A percentile compares a stretch with the other conserved stretches of the same genome.
Evolutionary conservation across 2,797 vertebrate genomes (phyloP).

Genomic region (Argentina silus): DNA sequence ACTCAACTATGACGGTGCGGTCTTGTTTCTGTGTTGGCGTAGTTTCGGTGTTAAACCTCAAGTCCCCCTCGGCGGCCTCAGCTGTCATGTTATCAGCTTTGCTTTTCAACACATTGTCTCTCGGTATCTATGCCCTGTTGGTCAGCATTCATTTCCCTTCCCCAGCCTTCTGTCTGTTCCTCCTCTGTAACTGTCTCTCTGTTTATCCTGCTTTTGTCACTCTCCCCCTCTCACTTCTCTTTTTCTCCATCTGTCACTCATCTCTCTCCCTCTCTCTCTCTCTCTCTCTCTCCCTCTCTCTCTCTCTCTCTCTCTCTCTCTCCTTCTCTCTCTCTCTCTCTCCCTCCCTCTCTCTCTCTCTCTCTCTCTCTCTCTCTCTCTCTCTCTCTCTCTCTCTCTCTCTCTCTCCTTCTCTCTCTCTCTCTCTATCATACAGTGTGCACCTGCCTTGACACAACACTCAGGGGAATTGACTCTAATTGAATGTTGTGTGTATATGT

Average conservation of each 20-base stretch:
- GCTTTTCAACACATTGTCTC: background rate
- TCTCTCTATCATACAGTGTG: constrained; percentile 60
- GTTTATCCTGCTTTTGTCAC: too few relatives aligned
- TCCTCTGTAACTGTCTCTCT: constrained; percentile 36
- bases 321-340: constrained; percentile 18
- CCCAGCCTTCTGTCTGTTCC: background rate
- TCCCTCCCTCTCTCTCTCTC: constrained; percentile 46
- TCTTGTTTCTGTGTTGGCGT: too few relatives aligned
- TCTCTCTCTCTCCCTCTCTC: constrained; percentile 26
- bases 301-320: constrained; percentile 8
- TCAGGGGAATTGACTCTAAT: constrained; percentile 67
- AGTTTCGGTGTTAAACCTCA: too few relatives aligned
- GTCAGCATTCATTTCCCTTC: background rate
- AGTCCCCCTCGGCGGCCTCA: too few relatives aligned
- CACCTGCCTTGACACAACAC: constrained; percentile 72
- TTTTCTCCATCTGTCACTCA: too few relatives aligned
- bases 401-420: too few relatives aligned
- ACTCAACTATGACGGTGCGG: too few relatives aligned
- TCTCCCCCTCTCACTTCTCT: too few relatives aligned
- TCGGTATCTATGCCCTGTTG: background rate
- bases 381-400: too few relatives aligned
- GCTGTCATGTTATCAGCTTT: background rate
- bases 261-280: too few relatives aligned
- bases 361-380: constrained; percentile 57
- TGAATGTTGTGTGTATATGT: constrained; percentile 69